Percentiles rank a stretch among this genome's conserved stretches.
phyloP scores from a whole-genome alignment of 2,113 vertebrate genomes.

The Coptodon bakossiorum region DNA sequence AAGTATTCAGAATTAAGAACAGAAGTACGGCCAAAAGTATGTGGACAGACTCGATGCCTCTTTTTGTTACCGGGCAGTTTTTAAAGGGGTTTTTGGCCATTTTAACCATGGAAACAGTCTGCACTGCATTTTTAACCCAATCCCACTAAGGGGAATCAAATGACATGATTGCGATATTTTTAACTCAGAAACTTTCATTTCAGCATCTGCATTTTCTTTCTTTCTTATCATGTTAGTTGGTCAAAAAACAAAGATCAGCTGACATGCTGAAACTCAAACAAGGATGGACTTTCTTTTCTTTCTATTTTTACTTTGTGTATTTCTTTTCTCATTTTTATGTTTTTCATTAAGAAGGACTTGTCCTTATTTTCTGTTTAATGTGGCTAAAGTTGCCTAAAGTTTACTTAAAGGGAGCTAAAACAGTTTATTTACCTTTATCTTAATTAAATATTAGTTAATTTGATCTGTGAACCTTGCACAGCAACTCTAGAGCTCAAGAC shows the following conservation, averaged over 20 bases:
- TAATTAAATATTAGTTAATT: not conserved
- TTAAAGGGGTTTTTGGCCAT: not conserved
- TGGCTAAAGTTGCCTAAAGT: not conserved
- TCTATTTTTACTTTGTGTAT: not conserved
- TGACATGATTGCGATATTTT: fast-evolving
- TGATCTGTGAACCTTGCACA: not conserved
- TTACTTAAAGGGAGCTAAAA: not conserved
- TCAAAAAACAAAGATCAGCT: not conserved
- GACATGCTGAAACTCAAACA: not conserved
- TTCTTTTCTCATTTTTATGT: not conserved
- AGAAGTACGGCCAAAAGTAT: not conserved
- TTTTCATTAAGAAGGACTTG: not conserved
- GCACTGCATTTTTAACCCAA: fast-evolving
- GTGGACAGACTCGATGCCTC: not conserved
- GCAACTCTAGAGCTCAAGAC: not conserved
- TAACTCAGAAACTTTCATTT: not conserved
- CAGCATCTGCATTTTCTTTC: not conserved
- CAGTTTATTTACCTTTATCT: not conserved
- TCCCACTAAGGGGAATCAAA: not conserved
- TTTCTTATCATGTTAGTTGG: not conserved
- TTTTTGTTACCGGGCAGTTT: not conserved
- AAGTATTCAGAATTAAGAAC: not conserved
- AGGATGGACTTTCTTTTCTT: not conserved
- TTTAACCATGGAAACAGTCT: not conserved
- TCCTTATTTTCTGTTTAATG: not conserved